Evolutionary conservation across 37 sponge, comb jelly and placozoan genomes (phyloP).

Genomic region (Eunapius fragilis): DNA sequence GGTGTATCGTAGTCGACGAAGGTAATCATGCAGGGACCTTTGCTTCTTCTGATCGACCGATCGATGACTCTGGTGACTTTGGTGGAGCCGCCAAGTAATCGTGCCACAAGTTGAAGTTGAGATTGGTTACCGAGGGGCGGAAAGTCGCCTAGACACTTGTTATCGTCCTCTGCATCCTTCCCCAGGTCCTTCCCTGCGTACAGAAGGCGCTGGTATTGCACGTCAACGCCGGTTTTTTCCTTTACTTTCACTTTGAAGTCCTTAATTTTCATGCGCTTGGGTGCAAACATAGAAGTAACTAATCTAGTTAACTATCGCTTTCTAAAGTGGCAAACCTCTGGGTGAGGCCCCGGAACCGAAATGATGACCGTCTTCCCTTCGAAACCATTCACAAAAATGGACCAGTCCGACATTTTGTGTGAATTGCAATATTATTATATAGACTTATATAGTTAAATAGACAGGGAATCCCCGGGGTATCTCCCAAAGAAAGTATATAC

Average conservation of each 20-base stretch:
- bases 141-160: conserved; percentile 15
- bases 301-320: neutral
- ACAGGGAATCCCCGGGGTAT: too few species aligned
- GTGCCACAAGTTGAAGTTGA: conserved; percentile 35
- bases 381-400: neutral
- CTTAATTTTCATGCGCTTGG: conserved; percentile 23
- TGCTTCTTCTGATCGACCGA: neutral
- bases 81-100: conserved; percentile 43
- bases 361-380: neutral
- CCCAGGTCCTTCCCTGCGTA: conserved; percentile 53
- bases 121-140: neutral
- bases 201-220: conserved; percentile 43
- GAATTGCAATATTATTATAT: too few species aligned
- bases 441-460: too few species aligned
- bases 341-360: neutral
- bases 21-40: conserved; percentile 35
- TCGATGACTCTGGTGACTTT: neutral
- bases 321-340: neutral
- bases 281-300: neutral
- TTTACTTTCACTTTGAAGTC: conserved; percentile 26
- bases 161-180: conserved; percentile 6
- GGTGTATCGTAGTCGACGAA: neutral
- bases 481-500: too few species aligned
- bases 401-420: neutral
- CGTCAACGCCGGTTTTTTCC: conserved; percentile 21